phyloP scores from a whole-genome alignment of 2,797 vertebrate species.

The Cichlasoma orientale region DNA sequence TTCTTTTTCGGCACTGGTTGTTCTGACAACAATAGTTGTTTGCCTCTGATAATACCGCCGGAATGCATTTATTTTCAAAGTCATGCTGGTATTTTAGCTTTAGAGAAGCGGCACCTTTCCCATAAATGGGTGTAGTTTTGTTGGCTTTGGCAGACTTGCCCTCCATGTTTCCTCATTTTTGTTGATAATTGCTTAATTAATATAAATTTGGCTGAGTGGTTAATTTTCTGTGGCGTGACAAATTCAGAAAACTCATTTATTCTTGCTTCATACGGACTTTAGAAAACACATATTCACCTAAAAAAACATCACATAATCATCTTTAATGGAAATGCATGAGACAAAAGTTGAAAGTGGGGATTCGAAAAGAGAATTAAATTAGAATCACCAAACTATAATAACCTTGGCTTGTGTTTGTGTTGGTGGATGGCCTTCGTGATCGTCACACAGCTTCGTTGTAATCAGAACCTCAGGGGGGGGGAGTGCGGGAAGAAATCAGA shows the following conservation, averaged over 20 bases:
- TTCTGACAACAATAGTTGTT: neutral
- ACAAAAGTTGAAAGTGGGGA: neutral
- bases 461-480: neutral
- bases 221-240: neutral
- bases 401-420: slow-evolving; percentile 16
- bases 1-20: neutral
- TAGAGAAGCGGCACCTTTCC: neutral
- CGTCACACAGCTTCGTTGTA: neutral
- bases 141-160: too few species aligned
- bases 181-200: neutral
- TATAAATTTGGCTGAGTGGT: neutral
- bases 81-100: neutral
- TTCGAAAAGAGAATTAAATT: neutral
- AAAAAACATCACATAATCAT: too few species aligned
- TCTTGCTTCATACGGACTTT: neutral
- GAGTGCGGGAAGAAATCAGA: neutral
- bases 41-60: neutral
- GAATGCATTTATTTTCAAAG: neutral
- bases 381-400: neutral
- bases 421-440: neutral
- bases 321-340: too few species aligned
- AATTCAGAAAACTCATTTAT: neutral
- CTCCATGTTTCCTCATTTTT: neutral
- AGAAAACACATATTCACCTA: neutral
- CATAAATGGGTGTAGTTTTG: neutral